These are phyloP conservation scores for Balaeniceps rex DNA, from an alignment of 2,113 vertebrate genomes.

Conservation along the genomic window DNA sequence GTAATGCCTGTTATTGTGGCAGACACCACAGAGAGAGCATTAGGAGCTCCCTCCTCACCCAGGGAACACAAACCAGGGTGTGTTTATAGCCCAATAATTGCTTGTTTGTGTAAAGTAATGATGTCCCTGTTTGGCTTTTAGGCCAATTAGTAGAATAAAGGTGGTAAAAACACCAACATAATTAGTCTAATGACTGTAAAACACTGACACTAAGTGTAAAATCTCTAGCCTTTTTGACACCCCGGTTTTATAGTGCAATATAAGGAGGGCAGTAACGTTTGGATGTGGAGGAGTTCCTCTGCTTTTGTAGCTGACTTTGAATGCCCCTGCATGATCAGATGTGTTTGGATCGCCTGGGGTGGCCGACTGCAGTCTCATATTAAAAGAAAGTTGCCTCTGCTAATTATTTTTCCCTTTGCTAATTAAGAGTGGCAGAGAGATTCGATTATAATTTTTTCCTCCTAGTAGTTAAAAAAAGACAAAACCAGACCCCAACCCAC, in stretches of 20 bases:
- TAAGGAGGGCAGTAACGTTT: slow-evolving; percentile 50
- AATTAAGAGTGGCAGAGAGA: neutral
- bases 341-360: neutral
- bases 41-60: slow-evolving; percentile 43
- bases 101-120: slow-evolving; percentile 70
- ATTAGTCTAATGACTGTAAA: slow-evolving; percentile 70
- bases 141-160: slow-evolving; percentile 72
- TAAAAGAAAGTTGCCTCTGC: neutral
- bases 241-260: slow-evolving; percentile 78
- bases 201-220: slow-evolving; percentile 65
- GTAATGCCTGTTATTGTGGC: slow-evolving; percentile 41
- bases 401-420: neutral
- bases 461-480: neutral
- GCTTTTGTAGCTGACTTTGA: slow-evolving; percentile 38
- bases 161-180: slow-evolving; percentile 68
- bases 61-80: slow-evolving; percentile 53
- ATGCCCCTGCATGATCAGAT: neutral
- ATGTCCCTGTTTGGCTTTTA: slow-evolving; percentile 64
- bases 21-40: slow-evolving; percentile 49
- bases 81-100: slow-evolving; percentile 72
- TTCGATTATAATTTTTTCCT: neutral
- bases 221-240: slow-evolving; percentile 72
- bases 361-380: neutral
- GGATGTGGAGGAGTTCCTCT: neutral
- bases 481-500: neutral